Evolutionary conservation across 2,797 vertebrate genomes (phyloP).

Genomic region (Peromyscus melanophrys): DNA sequence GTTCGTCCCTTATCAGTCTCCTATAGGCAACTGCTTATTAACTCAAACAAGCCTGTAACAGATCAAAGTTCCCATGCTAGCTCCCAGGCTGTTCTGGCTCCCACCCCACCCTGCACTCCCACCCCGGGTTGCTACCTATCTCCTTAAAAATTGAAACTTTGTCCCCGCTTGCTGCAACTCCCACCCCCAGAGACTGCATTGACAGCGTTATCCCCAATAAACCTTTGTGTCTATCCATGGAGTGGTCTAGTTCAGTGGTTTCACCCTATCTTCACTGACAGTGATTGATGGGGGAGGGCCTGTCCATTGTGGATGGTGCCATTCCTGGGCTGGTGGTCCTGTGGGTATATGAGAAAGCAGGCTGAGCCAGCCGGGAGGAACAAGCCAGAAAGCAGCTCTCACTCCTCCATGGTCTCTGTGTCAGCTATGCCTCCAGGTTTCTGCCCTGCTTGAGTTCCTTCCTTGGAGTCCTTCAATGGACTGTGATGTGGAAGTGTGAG

Average conservation of each 20-base stretch:
- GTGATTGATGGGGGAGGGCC: neutral
- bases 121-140: neutral
- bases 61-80: neutral
- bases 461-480: neutral
- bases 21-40: neutral
- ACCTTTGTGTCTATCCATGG: neutral
- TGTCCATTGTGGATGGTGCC: neutral
- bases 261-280: neutral
- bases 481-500: neutral
- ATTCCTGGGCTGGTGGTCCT: neutral
- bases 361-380: neutral
- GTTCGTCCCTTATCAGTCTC: neutral
- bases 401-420: too few relatives aligned
- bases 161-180: neutral
- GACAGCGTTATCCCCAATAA: neutral
- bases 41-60: neutral
- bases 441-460: neutral
- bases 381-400: neutral
- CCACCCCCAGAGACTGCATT: neutral
- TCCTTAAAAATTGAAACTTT: neutral
- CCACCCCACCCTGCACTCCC: neutral
- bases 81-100: neutral
- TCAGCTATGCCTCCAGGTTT: neutral
- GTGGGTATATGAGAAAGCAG: too few relatives aligned
- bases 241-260: neutral